These are phyloP conservation scores for Drosophila ambigua DNA, from an alignment of 1,140 invertebrate genomes.

Conservation along the genomic window DNA sequence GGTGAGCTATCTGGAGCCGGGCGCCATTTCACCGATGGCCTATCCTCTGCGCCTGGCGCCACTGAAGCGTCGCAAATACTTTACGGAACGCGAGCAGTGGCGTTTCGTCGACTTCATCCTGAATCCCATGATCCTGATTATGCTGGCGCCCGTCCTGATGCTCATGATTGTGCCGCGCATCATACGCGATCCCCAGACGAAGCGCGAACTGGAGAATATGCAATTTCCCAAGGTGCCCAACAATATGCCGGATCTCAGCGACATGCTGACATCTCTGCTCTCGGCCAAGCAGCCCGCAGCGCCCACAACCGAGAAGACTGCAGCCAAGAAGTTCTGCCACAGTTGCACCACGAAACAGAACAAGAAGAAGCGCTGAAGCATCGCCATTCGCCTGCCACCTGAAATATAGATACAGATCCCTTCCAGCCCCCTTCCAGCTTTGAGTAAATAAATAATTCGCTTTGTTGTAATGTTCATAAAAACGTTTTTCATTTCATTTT, in stretches of 20 bases:
- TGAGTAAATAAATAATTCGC: not conserved
- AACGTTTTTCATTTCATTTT: slow-evolving; percentile 66
- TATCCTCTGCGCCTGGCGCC: slow-evolving; percentile 96
- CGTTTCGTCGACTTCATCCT: slow-evolving; percentile 94
- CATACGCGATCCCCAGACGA: slow-evolving; percentile 97
- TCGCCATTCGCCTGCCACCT: not conserved
- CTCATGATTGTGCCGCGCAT: slow-evolving; percentile 97
- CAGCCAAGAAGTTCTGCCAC: too few relatives aligned
- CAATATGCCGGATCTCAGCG: slow-evolving; percentile 94
- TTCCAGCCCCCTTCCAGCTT: not conserved
- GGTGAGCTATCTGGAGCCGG: slow-evolving; percentile 96
- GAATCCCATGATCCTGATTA: slow-evolving; percentile 98
- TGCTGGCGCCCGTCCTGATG: slow-evolving; percentile 95
- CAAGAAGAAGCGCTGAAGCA: not conserved
- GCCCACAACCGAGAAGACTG: slow-evolving; percentile 12
- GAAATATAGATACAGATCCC: not conserved
- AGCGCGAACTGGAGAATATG: slow-evolving; percentile 95
- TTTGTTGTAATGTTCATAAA: slow-evolving; percentile 67
- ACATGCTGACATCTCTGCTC: slow-evolving; percentile 93
- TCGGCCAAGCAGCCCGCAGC: slow-evolving; percentile 84
- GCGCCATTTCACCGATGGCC: slow-evolving; percentile 90
- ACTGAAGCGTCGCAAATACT: slow-evolving; percentile 91
- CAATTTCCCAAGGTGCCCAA: slow-evolving; percentile 62
- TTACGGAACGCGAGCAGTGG: slow-evolving; percentile 96
- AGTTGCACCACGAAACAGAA: too few relatives aligned